These are phyloP conservation scores for Coryphaenoides rupestris DNA, from an alignment of 2,113 vertebrate species.

Conservation along the genomic window DNA sequence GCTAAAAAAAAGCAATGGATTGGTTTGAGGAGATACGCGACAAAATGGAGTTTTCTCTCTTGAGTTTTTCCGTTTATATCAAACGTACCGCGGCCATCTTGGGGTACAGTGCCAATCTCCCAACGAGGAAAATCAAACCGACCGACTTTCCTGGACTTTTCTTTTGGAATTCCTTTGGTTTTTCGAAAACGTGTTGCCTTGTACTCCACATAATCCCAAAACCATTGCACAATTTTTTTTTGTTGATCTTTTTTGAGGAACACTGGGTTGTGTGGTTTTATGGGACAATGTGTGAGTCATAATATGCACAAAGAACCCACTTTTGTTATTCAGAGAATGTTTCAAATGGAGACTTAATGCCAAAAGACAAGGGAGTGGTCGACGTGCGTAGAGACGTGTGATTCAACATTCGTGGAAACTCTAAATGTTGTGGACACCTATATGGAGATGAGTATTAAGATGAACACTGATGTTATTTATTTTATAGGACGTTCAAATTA, in stretches of 20 bases:
- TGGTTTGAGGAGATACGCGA: constrained; percentile 24
- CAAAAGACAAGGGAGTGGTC: constrained; percentile 62
- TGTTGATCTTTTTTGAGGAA: constrained; percentile 54
- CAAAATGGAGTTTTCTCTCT: constrained; percentile 27
- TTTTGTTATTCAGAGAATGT: constrained; percentile 65
- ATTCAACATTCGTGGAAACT: constrained; percentile 38
- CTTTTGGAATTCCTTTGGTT: background rate
- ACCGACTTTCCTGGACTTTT: constrained; percentile 30
- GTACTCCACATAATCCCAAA: constrained; percentile 67
- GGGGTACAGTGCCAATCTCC: constrained; percentile 18
- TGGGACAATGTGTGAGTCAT: constrained; percentile 55
- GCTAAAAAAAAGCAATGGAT: constrained; percentile 14
- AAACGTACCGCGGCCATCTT: constrained; percentile 41
- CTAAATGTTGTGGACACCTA: constrained; percentile 56
- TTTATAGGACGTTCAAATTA: constrained; percentile 58
- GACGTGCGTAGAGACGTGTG: constrained; percentile 52
- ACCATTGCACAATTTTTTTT: constrained; percentile 72
- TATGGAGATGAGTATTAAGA: constrained; percentile 58
- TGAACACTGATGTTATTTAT: constrained; percentile 50
- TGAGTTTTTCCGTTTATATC: constrained; percentile 36
- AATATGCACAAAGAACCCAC: constrained; percentile 73
- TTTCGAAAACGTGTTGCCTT: constrained; percentile 70
- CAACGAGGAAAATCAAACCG: background rate
- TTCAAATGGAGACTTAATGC: constrained; percentile 70
- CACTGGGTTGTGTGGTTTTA: constrained; percentile 66